Base-by-base conservation (phyloP, 2,113 vertebrate species). In the Zeus faber region DNA sequence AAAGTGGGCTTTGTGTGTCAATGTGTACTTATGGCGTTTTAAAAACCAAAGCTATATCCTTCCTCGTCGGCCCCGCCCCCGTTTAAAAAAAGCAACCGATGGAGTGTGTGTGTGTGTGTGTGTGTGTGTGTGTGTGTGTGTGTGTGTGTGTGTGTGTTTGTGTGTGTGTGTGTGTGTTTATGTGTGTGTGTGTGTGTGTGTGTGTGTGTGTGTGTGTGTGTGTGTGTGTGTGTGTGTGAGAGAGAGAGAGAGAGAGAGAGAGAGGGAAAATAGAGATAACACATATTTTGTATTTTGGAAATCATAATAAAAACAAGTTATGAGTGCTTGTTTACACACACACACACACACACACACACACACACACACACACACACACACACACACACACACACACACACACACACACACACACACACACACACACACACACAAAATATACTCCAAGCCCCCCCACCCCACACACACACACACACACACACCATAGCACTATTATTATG, bases 251-350 rank as follows among this genome's bases (percentile, higher is more conserved):
- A 17, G 17, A 29, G 41, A 35, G 18, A 5, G 21, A 18, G 37
- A 11, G 53, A 8, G 17, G 17, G 2, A 54, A 14, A 5, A 6
- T 50, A 52, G 18, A 43, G 54, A 56, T 37, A 35, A 52, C 17
- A 29, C 5, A 5, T 49, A 33, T 55, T 39, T 35, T 58, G n/a
- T 58, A 64, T 68, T 62, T 55, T 72, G 55, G 41, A 61, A 73
- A 58, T 23, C 20, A 66, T 72, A 58, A 61, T 81, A 53, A 81
- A 79, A 79, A 80, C 64, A 78, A 63, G 29, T 37, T 16, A 54
- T 57, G 22, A 24, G 6, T 6, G 14, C 13, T 26, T 7, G n/a
- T 9, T 29, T 8, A 33, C 31, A 33, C 8, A 9, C 2, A 33
- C 31, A 33, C 13, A 10, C 31, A 40, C 13, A 17, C 16, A 9